Base-by-base conservation (phyloP, 2,888 invertebrate genomes). In the Ametastegia equiseti region DNA sequence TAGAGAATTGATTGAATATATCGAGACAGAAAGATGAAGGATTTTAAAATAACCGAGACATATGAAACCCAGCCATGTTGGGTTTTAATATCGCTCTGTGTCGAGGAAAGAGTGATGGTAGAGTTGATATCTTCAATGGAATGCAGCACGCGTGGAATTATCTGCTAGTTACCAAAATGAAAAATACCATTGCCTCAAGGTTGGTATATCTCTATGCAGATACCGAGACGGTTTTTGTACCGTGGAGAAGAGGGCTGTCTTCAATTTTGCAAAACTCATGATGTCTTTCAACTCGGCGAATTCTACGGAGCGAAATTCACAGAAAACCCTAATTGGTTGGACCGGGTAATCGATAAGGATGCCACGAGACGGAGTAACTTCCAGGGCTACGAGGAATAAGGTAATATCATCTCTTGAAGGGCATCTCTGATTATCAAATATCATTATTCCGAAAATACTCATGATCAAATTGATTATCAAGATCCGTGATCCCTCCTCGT, bases 321-420 rank as follows among this genome's bases (percentile, higher is more conserved):
- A 27, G 5, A 30, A 47, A 23, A 45, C 27, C 45, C n/a, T 47
- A 71, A 75, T 75, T 75, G 50, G 54, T 36, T 54, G 54, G 54
- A 54, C 54, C 19, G 9, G 33, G 36, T 54, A 19, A 75, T 75
- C 54, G 54, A 75, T 75, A 27, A 54, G 33, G 36, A 75, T 54
- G 13, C 50, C 36, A 54, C 19, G 36, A 54, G 36, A 15, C 15
- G 19, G 36, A 50, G 36, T 33, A 36, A 27, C 15, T 50, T 50
- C 15, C 33, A 19, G 36, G 30, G 9, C 36, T 54, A n/a, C n/a
- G 54, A 50, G 36, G 33, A 75, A 33, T 19, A 23, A n/a, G 36
- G 54, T 30, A 36, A 75, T 54, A 54, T 54, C 19, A 75, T 50
- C 73, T 11, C 54, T 75, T 15, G 50, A 54, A 75, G 13, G 42